Evolutionary conservation across 1,140 invertebrate genomes (phyloP).

Genomic region (Palaemon carinicauda): DNA sequence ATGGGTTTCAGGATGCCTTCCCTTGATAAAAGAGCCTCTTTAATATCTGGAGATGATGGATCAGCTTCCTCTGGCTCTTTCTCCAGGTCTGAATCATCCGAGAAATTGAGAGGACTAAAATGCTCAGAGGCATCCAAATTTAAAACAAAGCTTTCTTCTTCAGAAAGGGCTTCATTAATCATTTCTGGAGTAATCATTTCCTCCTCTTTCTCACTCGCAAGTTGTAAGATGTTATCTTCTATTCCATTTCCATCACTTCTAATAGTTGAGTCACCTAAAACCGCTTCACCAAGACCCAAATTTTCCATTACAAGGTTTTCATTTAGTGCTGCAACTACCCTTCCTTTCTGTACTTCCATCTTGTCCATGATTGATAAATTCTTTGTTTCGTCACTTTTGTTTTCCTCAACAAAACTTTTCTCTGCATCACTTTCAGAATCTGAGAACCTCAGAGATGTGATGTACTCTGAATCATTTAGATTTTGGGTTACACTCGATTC

Average conservation of each 20-base stretch:
- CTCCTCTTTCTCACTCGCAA: not conserved
- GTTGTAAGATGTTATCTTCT: not conserved
- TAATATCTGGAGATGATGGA: no score
- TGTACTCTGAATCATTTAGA: not conserved
- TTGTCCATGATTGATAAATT: not conserved
- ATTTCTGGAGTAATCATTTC: no score
- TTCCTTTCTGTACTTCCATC: not conserved
- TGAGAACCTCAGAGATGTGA: not conserved
- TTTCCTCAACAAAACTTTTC: no score
- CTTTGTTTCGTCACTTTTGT: no score
- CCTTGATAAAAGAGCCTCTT: no score
- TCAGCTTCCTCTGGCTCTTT: no score
- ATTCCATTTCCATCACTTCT: not conserved
- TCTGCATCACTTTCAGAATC: not conserved
- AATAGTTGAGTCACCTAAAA: no score
- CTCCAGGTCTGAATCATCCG: no score
- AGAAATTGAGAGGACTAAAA: no score
- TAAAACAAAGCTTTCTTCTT: not conserved
- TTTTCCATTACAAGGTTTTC: not conserved
- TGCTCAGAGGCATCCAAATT: not conserved
- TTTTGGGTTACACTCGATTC: not conserved
- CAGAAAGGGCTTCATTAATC: not conserved
- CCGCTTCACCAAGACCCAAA: no score
- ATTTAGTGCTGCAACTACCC: not conserved
- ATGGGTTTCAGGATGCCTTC: no score